Percentiles rank a stretch among this genome's conserved stretches.
Conservation (phyloP, 2,888 invertebrate species). For the Sinopyrophorus schimmeli region DNA sequence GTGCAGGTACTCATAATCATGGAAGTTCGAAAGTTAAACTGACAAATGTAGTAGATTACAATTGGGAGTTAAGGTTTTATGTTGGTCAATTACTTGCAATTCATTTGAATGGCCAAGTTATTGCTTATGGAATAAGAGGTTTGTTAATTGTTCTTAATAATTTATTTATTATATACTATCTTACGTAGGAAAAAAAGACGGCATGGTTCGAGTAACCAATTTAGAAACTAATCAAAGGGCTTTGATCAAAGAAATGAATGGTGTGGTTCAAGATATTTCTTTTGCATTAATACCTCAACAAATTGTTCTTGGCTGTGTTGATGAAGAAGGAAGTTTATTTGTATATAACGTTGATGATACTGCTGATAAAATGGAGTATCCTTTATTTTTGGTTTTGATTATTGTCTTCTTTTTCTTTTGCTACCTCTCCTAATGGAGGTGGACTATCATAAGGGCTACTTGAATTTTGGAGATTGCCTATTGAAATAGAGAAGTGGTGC, state of each 20-base stretch:
- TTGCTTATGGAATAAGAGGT: constrained; percentile 93
- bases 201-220: constrained; percentile 84
- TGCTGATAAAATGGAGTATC: constrained; percentile 62
- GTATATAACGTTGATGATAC: constrained; percentile 75
- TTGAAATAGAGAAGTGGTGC: too few relatives aligned
- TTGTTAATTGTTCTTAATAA: constrained; percentile 37
- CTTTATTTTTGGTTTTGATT: constrained; percentile 41
- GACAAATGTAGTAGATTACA: constrained; percentile 87
- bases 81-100: constrained; percentile 86
- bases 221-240: constrained; percentile 73
- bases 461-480: too few relatives aligned
- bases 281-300: constrained; percentile 83
- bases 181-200: constrained; percentile 56
- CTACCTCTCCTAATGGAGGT: too few relatives aligned
- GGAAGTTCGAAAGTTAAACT: constrained; percentile 90
- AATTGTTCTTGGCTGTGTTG: constrained; percentile 83
- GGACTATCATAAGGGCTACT: too few relatives aligned
- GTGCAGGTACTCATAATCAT: constrained; percentile 72
- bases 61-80: constrained; percentile 89
- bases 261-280: constrained; percentile 86
- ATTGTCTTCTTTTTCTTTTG: too few relatives aligned
- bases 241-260: constrained; percentile 84
- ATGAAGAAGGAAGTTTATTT: constrained; percentile 81
- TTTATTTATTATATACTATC: neutral
- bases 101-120: constrained; percentile 80